phyloP scores from a whole-genome alignment of 1,140 invertebrate genomes.

The Fopius arisanus region DNA sequence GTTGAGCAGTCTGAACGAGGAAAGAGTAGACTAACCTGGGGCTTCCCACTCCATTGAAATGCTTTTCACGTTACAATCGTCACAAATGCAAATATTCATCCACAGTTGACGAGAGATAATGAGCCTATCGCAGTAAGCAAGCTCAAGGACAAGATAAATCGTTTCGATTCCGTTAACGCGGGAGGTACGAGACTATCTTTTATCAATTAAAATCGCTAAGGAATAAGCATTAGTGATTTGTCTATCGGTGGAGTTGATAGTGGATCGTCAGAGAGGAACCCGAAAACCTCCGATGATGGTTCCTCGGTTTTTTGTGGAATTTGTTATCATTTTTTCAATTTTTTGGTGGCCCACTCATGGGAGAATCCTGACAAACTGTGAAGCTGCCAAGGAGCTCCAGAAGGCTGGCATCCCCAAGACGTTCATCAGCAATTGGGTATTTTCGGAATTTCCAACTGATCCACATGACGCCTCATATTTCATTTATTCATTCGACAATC shows the following conservation, averaged over 20 bases:
- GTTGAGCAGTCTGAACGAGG: neutral
- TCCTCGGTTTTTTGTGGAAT: neutral
- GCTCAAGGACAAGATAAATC: neutral
- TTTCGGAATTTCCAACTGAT: slow-evolving; percentile 29
- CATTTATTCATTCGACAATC: too few relatives aligned
- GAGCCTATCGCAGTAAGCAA: neutral
- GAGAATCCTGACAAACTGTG: slow-evolving; percentile 49
- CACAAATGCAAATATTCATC: slow-evolving; percentile 5
- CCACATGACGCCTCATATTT: too few relatives aligned
- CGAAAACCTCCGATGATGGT: neutral
- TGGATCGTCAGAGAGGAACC: neutral
- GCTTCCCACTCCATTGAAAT: neutral
- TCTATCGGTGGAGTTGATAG: neutral
- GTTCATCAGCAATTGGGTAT: slow-evolving; percentile 63
- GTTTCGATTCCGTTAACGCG: neutral
- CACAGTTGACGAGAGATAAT: neutral
- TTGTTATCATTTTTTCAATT: neutral
- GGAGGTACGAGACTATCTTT: neutral
- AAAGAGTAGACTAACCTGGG: neutral
- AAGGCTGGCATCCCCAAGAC: slow-evolving; percentile 43
- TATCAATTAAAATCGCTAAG: neutral
- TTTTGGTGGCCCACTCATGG: slow-evolving; percentile 17
- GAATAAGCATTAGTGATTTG: neutral
- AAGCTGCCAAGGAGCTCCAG: slow-evolving; percentile 47
- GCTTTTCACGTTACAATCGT: neutral